phyloP scores from a whole-genome alignment of 2,888 invertebrate genomes.

The Idaea straminata region DNA sequence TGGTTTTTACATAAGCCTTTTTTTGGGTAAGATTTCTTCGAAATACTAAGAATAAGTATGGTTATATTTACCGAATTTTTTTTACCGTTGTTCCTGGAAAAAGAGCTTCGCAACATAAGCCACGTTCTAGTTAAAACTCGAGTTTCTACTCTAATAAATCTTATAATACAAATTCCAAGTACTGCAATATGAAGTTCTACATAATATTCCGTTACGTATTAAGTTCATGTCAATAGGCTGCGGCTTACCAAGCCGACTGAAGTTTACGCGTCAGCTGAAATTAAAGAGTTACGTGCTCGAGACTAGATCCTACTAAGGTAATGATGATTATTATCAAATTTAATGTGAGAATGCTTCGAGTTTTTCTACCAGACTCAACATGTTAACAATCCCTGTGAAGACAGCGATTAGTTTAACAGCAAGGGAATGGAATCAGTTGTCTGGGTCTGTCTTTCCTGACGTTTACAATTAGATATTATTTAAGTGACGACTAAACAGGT shows the following conservation, averaged over 20 bases:
- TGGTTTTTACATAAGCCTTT: not conserved
- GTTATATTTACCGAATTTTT: no score
- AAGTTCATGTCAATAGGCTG: conserved; percentile 29
- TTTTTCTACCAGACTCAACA: not conserved
- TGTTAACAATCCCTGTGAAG: no score
- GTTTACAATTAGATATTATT: no score
- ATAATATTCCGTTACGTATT: conserved; percentile 26
- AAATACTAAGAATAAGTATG: no score
- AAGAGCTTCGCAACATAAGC: no score
- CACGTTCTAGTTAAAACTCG: conserved; percentile 5
- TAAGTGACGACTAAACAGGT: no score
- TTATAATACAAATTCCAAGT: not conserved
- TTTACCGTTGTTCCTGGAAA: no score
- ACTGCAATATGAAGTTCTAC: conserved; percentile 5
- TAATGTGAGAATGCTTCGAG: not conserved
- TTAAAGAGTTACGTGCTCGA: conserved; percentile 36
- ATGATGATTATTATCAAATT: conserved; percentile 7
- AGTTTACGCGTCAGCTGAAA: conserved; percentile 46
- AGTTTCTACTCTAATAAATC: not conserved
- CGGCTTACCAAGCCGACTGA: conserved; percentile 31
- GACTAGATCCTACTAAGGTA: conserved; percentile 22
- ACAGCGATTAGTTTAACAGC: no score
- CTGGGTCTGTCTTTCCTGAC: no score
- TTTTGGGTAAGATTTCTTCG: no score
- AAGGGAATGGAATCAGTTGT: no score